phyloP scores from a whole-genome alignment of 2,113 vertebrate species.

The Amphiprion ocellaris region DNA sequence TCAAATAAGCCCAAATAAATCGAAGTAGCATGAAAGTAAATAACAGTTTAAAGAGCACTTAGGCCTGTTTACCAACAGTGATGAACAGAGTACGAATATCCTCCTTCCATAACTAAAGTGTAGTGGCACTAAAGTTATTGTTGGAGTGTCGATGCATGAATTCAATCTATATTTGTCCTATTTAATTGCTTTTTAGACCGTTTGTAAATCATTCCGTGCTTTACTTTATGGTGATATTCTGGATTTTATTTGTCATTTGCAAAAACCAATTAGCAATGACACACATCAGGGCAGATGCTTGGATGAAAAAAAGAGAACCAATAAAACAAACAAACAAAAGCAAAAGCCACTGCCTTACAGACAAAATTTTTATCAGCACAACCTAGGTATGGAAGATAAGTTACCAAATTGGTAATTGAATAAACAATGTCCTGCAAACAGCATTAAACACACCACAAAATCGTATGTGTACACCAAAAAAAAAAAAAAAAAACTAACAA shows the following conservation, averaged over 20 bases:
- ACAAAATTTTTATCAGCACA: not conserved
- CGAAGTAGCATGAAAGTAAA: conserved; percentile 2
- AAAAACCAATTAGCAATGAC: conserved; percentile 42
- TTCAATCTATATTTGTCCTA: conserved; percentile 9
- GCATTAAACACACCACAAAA: conserved; percentile 23
- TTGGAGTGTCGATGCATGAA: not conserved
- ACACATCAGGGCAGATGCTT: not conserved
- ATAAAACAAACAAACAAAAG: not conserved
- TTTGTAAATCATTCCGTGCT: not conserved
- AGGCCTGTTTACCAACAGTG: not conserved
- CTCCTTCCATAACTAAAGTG: conserved; percentile 10
- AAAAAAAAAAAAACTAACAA: not conserved
- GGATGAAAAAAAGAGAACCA: not conserved
- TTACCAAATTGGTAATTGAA: conserved; percentile 25
- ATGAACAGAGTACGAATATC: conserved; percentile 8
- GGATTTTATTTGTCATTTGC: conserved; percentile 50
- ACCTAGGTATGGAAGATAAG: not conserved
- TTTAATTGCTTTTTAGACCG: not conserved
- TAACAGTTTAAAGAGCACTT: conserved; percentile 17
- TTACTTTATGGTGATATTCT: conserved; percentile 19
- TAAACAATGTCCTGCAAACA: conserved; percentile 28
- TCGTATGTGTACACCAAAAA: conserved; percentile 3
- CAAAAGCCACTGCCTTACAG: not conserved
- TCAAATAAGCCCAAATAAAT: too few species aligned
- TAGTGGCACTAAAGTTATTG: not conserved